Evolutionary conservation across 2,888 invertebrate species (phyloP).

Genomic region (Caenorhabditis sp.): DNA sequence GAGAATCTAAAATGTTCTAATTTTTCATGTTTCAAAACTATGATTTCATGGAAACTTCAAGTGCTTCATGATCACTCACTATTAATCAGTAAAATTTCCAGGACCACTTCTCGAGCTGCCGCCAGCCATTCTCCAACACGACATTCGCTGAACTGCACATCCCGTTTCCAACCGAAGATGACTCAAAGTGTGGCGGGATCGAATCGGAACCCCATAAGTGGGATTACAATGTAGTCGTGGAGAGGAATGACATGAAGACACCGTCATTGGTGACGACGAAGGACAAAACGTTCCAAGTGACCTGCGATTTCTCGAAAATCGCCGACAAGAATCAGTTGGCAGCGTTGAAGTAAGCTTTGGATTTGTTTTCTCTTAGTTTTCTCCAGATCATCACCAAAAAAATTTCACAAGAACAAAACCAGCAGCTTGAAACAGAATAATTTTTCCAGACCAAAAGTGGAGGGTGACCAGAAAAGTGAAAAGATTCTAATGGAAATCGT

Average conservation of each 20-base stretch:
- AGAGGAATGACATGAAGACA: constrained; percentile 78
- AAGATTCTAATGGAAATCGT: constrained; percentile 79
- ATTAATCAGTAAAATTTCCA: too few species aligned
- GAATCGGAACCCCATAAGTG: constrained; percentile 78
- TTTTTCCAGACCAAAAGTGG: constrained; percentile 49
- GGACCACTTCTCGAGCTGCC: constrained; percentile 72
- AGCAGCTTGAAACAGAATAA: background rate
- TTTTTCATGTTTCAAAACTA: too few species aligned
- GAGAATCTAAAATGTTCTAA: too few species aligned
- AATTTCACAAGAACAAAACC: too few species aligned
- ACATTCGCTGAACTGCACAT: constrained; percentile 76
- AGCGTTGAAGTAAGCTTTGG: constrained; percentile 57
- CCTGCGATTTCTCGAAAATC: constrained; percentile 81
- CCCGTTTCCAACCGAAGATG: constrained; percentile 78
- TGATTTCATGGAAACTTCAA: too few species aligned
- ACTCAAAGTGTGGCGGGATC: constrained; percentile 79
- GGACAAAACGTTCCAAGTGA: constrained; percentile 81
- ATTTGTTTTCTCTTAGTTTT: too few species aligned
- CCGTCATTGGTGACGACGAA: constrained; percentile 80
- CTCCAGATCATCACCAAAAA: too few species aligned
- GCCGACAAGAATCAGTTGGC: constrained; percentile 65
- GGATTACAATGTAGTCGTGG: constrained; percentile 81
- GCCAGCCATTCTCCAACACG: constrained; percentile 63
- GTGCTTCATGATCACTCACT: background rate
- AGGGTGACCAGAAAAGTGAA: constrained; percentile 66